These are phyloP conservation scores for Crenichthys baileyi DNA, from an alignment of 2,797 vertebrate genomes.

Conservation along the genomic window DNA sequence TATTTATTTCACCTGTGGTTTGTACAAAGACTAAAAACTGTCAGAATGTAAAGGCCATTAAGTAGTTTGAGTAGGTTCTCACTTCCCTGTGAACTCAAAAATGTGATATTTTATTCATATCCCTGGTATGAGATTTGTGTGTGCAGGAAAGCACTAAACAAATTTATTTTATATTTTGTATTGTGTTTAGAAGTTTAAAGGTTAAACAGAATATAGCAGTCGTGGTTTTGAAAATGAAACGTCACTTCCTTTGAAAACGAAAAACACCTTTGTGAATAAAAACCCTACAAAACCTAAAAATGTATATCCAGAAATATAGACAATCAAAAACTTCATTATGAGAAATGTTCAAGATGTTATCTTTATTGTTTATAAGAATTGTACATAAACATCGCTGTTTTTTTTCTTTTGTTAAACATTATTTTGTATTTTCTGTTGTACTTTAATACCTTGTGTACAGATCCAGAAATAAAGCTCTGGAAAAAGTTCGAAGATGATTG, in stretches of 20 bases:
- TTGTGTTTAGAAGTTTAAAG: constrained; percentile 81
- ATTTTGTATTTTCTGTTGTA: constrained; percentile 99
- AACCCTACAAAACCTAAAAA: constrained; percentile 81
- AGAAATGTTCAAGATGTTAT: constrained; percentile 92
- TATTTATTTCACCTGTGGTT: constrained; percentile 94
- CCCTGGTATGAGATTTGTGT: constrained; percentile 75
- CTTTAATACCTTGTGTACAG: constrained; percentile 99
- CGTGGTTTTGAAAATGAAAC: constrained; percentile 72
- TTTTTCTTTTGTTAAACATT: constrained; percentile 92
- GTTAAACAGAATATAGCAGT: constrained; percentile 60
- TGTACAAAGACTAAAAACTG: constrained; percentile 86
- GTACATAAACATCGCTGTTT: constrained; percentile 94
- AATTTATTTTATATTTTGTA: constrained; percentile 83
- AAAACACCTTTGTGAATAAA: constrained; percentile 82
- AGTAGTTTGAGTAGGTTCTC: constrained; percentile 80
- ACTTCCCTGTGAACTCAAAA: constrained; percentile 80
- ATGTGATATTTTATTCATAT: constrained; percentile 83
- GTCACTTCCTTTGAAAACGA: constrained; percentile 68
- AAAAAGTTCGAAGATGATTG: constrained; percentile 75
- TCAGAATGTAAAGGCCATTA: constrained; percentile 88
- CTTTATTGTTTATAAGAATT: constrained; percentile 98
- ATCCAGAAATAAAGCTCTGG: constrained; percentile 99
- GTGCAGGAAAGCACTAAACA: constrained; percentile 78
- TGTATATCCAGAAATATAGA: constrained; percentile 89
- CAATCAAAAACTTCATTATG: constrained; percentile 97